Base-by-base conservation (phyloP, 92 coral and sea anemone species). In the Palythoa grandiflora region DNA sequence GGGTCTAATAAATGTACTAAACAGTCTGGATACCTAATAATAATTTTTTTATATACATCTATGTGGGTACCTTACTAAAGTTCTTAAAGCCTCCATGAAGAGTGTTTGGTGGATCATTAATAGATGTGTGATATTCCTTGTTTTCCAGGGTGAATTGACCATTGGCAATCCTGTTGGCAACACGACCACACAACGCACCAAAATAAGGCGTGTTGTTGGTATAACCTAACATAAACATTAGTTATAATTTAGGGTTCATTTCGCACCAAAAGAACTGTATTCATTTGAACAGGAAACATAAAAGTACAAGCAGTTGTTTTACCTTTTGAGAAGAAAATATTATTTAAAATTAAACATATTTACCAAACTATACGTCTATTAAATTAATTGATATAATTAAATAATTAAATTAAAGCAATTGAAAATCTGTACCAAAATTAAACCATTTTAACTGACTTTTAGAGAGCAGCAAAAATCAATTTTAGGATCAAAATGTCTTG, bases 151-250 rank as follows among this genome's bases (percentile, higher is more conserved):
- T 80, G 83, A 96, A 96, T 60, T 52, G 63, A n/a, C 92, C 99
- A 91, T 92, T 89, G 7, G 99, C 98, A 77, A 96, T 95, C 83
- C 99, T 95, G 93, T 96, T 96, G 1, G 98, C 98, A 87, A 95
- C 91, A 78, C 99, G 93, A 51, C 99, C 99, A 93, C 93, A 73
- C 4, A 94, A 89, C 0, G 92, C 81, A 71, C 99, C 98, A 95
- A 95, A 95, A 78, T 92, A 92, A 14, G 92, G 92, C 0, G 91
- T 92, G 83, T 96, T 96, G 61, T 77, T 90, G 38, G 83, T 77
- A 85, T 94, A 96, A 39, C 96, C 98, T 96, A 80, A 39, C 15
- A 70, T 10, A 40, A 28, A 37, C 5, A 5, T 47, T 35, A 65
- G 1, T 12, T 17, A 71, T 1, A 5, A 11, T 38, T 21, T 28